These are phyloP conservation scores for Orchestia grillus DNA, from an alignment of 1,140 invertebrate genomes.

Conservation along the genomic window DNA sequence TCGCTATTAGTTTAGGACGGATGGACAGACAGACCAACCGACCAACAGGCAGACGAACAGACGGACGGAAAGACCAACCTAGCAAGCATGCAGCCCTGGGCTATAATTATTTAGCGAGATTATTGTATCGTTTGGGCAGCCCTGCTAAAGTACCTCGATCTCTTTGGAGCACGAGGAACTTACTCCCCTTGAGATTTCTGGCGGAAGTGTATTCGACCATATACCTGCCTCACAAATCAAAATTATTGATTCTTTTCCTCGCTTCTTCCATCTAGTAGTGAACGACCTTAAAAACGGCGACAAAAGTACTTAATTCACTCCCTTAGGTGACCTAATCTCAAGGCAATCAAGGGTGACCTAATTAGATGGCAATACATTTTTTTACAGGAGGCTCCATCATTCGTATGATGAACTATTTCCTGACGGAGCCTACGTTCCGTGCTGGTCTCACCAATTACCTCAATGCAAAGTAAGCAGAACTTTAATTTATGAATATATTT, in stretches of 20 bases:
- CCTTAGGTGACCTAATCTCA: too few relatives aligned
- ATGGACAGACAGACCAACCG: too few relatives aligned
- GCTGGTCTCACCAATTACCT: slow-evolving; percentile 84
- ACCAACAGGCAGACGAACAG: too few relatives aligned
- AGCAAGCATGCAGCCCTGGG: too few relatives aligned
- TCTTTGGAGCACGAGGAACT: not conserved
- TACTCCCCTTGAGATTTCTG: too few relatives aligned
- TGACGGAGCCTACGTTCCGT: slow-evolving; percentile 86
- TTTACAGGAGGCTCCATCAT: slow-evolving; percentile 87
- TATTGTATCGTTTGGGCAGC: not conserved
- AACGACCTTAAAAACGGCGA: not conserved
- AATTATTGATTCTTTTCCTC: not conserved
- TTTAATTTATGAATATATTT: not conserved
- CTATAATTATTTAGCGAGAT: not conserved
- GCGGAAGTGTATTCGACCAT: not conserved
- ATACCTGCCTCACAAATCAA: not conserved
- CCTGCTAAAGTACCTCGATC: not conserved
- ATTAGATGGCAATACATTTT: not conserved
- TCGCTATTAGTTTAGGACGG: too few relatives aligned
- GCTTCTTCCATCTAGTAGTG: not conserved
- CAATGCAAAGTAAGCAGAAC: slow-evolving; percentile 70
- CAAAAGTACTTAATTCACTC: too few relatives aligned
- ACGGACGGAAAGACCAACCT: too few relatives aligned
- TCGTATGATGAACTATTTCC: slow-evolving; percentile 93
- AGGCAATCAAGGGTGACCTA: not conserved